phyloP scores from a whole-genome alignment of 2,888 invertebrate genomes.

The Mantis religiosa region DNA sequence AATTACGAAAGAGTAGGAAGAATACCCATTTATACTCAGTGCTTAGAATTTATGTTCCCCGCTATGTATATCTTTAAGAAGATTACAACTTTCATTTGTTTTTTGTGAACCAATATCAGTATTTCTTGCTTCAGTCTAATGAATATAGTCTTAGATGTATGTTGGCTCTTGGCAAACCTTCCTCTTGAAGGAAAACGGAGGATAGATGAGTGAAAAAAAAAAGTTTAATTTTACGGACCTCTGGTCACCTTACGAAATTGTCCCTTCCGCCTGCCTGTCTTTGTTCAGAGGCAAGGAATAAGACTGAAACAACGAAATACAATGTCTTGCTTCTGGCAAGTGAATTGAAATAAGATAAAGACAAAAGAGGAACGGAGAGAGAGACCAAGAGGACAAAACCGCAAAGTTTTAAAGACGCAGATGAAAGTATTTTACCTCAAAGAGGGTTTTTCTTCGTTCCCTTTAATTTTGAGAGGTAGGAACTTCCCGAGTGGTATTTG shows the following conservation, averaged over 20 bases:
- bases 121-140: background rate
- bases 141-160: background rate
- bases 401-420: background rate
- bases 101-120: background rate
- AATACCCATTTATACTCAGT: too few species aligned
- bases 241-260: conserved; percentile 12
- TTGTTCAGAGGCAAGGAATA: background rate
- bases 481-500: too few species aligned
- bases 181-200: background rate
- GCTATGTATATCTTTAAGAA: too few species aligned
- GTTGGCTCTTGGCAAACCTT: background rate
- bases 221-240: conserved; percentile 13
- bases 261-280: background rate
- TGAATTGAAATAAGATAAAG: background rate
- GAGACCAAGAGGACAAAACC: background rate
- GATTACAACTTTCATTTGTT: too few species aligned
- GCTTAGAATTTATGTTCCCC: too few species aligned
- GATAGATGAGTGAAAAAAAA: background rate
- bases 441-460: background rate
- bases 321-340: background rate
- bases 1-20: too few species aligned
- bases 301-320: background rate
- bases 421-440: background rate
- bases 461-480: background rate
- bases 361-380: background rate